Evolutionary conservation across 2,113 vertebrate species (phyloP), one percentile per base, ranked within the genome.

Genomic region (Corapipo altera): DNA sequence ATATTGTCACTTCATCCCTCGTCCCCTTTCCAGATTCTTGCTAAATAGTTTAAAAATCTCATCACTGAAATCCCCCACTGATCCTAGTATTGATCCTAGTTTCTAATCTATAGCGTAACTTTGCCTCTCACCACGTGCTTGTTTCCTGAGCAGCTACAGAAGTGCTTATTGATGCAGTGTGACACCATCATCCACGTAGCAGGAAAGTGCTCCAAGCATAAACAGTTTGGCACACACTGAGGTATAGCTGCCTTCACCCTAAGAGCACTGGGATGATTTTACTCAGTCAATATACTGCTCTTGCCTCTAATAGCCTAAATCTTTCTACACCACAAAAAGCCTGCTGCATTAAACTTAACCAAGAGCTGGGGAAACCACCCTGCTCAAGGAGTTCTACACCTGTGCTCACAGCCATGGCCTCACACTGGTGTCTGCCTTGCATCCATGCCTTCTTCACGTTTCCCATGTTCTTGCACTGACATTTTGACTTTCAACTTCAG

Each of bases 21-120:
- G 4, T 46, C 37, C 27, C 55, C 37, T 83, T 74, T 83, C 43
- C 51, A 85, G 59, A 8, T 23, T 66, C 19, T 15, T 89, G 62
- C 51, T 79, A 87, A 93, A 75, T 41, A 62, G 75, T 76, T 95
- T 35, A 39, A 46, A 78, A 81, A 58, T 49, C 58, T 91, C 52
- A 44, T 57, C 43, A 41, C 48, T 81, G 35, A 91, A 95, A 76
- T 66, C 77, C 51, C 65, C 43, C 52, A 26, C 81, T 64, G 74
- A 70, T 80, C 51, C 23, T 21, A 23, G 27, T 66, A 96, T 96
- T 37, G 92, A 96, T 92, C 58, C 30, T 35, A 80, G 32, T 61
- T 95, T 83, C 92, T 90, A 91, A 95, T 79, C 74, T 55, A 49
- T 6, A 22, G 66, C 43, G 59, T 48, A 89, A 76, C 74, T 87